Conservation (phyloP, 2,888 invertebrate genomes). For the Alcis repandata region DNA sequence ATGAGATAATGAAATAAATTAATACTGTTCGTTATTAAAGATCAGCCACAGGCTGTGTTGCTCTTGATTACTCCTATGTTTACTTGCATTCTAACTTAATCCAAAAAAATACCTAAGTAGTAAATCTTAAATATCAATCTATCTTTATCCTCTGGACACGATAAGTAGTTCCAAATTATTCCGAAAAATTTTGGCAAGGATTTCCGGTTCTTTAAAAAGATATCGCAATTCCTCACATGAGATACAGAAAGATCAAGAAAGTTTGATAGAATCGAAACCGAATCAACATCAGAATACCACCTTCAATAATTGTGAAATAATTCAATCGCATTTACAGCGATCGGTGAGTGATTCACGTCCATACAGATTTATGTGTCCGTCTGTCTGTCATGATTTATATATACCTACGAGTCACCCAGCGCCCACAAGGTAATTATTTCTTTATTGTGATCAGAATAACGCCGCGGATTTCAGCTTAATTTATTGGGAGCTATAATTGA, state of each 20-base stretch:
- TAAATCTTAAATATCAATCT: too few relatives aligned
- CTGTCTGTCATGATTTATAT: constrained; percentile 71
- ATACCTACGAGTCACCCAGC: constrained; percentile 54
- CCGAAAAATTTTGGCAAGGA: too few relatives aligned
- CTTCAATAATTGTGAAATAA: constrained; percentile 39
- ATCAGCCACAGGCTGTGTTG: too few relatives aligned
- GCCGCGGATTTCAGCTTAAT: constrained; percentile 41
- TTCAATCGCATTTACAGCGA: constrained; percentile 47
- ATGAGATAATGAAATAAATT: not conserved
- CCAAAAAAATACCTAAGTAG: too few relatives aligned
- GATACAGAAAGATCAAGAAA: not conserved
- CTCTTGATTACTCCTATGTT: too few relatives aligned
- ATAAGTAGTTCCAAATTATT: too few relatives aligned
- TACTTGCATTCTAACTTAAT: too few relatives aligned
- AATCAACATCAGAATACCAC: constrained; percentile 33
- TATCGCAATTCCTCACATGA: too few relatives aligned
- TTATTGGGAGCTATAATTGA: constrained; percentile 43
- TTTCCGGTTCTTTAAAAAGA: too few relatives aligned
- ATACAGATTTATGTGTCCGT: constrained; percentile 71
- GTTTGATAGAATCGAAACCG: not conserved
- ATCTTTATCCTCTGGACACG: too few relatives aligned
- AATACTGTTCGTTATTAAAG: too few relatives aligned
- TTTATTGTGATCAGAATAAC: constrained; percentile 44
- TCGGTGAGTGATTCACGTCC: constrained; percentile 70
- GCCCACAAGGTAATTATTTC: constrained; percentile 43